Evolutionary conservation across 30 jellyfish, hydroid and myxozoan species (phyloP), one percentile per base, ranked within the genome.

Genomic region (Cassiopea xamachana): DNA sequence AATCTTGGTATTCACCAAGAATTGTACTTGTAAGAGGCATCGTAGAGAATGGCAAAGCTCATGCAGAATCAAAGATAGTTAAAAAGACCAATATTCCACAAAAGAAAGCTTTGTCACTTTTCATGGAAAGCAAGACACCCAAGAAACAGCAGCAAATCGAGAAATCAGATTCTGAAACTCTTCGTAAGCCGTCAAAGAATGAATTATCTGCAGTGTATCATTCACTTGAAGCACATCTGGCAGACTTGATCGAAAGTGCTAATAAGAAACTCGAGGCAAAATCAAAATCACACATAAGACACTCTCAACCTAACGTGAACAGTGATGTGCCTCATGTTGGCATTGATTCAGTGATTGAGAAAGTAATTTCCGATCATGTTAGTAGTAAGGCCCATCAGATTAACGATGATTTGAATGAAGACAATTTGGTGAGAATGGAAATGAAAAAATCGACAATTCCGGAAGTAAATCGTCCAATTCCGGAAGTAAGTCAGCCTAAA

Each of bases 1-100:
- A 72, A 19, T 64, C 92, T 48, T 50, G 79, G 88, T 94, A 69
- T 74, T 89, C 90, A 6, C 98, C 98, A 59, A 86, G 96, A 60
- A 76, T 94, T 50, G 97, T 97, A 1, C 69, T 94, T 6, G 89
- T 94, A 1, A 80, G 96, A 59, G 92, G 92, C 49, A 55, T 90
- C 27, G 85, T 67, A 48, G 78, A 46, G 47, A n/a, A 13, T 46
- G 48, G n/a, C 19, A 55, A 17, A 70, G 13, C 55, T 1, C 43
- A 45, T 74, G 69, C 39, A 77, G 79, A 17, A 58, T 8, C 14
- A 13, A 67, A 55, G 49, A 55, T 87, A 81, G 55, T 62, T 78
- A 87, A 87, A 82, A 87, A 87, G 84, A 78, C 88, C 60, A 70
- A 58, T 48, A 87, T 87, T 1, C 94, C 94, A 51, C 78, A 87